These are phyloP conservation scores for Zosterops japonicus DNA, from an alignment of 2,113 vertebrate species.

Conservation along the genomic window DNA sequence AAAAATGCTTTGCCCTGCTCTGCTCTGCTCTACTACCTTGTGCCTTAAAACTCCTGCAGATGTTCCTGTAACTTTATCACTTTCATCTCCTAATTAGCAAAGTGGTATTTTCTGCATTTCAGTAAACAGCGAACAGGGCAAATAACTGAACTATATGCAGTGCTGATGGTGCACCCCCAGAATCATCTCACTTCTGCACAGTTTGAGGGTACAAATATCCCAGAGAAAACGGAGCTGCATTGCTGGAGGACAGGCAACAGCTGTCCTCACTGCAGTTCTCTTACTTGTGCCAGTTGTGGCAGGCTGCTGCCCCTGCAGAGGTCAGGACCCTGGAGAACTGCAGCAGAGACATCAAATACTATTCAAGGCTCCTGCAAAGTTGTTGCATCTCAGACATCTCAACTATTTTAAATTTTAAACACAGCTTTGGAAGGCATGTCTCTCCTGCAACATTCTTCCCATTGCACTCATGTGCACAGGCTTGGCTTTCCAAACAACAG, in stretches of 20 bases:
- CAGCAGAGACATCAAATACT: neutral
- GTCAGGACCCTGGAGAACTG: neutral
- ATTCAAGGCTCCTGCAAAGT: neutral
- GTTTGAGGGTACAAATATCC: neutral
- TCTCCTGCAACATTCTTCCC: slow-evolving; percentile 49
- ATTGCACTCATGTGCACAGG: neutral
- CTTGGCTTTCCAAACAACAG: slow-evolving; percentile 57
- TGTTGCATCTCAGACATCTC: slow-evolving; percentile 25
- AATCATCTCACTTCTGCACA: neutral
- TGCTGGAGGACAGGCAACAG: neutral
- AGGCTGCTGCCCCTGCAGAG: neutral
- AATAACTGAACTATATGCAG: neutral
- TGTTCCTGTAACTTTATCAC: neutral
- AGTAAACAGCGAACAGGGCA: neutral
- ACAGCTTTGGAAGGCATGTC: slow-evolving; percentile 35
- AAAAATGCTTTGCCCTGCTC: neutral
- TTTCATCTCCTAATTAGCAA: neutral
- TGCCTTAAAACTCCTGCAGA: neutral
- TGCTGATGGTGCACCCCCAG: accelerated
- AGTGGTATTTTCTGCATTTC: neutral
- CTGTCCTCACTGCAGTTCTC: neutral
- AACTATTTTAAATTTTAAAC: slow-evolving; percentile 54
- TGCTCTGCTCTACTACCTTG: neutral
- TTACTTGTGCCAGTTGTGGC: neutral
- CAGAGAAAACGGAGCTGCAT: accelerated